A percentile compares a stretch with the other conserved stretches of the same genome.
Conservation (phyloP, 2,113 vertebrate species). For the Marmota monax region DNA sequence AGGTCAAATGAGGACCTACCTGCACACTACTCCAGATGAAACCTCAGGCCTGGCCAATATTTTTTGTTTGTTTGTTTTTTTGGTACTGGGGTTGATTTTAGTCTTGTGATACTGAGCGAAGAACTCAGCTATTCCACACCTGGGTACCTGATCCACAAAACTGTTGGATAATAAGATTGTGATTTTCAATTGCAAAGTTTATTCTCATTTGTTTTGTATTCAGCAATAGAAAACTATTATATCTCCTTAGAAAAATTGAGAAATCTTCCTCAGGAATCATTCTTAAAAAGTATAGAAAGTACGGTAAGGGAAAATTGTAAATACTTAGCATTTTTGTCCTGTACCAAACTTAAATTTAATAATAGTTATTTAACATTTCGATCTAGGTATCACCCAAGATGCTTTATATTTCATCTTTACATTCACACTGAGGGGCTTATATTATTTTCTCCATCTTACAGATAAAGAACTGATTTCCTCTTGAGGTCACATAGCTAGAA, state of each 20-base stretch:
- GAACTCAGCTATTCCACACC: neutral
- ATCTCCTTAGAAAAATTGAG: neutral
- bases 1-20: neutral
- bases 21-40: neutral
- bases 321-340: neutral
- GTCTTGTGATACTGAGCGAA: neutral
- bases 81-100: neutral
- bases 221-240: neutral
- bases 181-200: neutral
- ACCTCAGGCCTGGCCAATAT: neutral
- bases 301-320: neutral
- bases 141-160: neutral
- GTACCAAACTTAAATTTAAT: slow-evolving; percentile 10
- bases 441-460: slow-evolving; percentile 1
- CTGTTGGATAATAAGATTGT: neutral
- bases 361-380: neutral
- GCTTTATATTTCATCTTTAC: slow-evolving; percentile 2
- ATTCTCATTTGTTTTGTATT: neutral
- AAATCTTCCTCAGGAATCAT: neutral
- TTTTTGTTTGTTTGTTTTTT: too few species aligned
- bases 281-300: slow-evolving; percentile 10
- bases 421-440: neutral
- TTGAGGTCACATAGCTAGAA: slow-evolving; percentile 22
- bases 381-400: neutral
- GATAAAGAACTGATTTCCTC: neutral